Evolutionary conservation across 2,888 invertebrate species (phyloP), one percentile per base, ranked within the genome.

Genomic region (Tenthredo notha): DNA sequence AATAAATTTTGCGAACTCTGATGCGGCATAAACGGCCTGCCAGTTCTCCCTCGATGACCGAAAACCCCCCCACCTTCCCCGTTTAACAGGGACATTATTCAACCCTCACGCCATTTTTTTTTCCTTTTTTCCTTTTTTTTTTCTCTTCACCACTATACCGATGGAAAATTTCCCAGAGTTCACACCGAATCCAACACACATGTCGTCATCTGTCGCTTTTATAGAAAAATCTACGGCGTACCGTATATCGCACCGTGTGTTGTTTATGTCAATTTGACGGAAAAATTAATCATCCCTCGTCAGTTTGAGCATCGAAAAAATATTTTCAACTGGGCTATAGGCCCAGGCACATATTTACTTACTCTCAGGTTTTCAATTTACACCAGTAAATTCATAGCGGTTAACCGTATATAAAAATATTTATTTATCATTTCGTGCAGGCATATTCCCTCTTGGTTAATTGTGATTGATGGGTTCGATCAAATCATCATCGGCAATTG

Each of bases 1-100:
- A 91, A 91, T 91, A 91, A 91, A 91, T 91, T 91, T 90, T 88
- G 89, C 88, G 89, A 90, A 91, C 90, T 90, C 90, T 90, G 91
- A 91, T 90, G 91, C 90, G 90, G 90, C 90, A 90, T 90, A 90
- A 91, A 90, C 89, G 90, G 88, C 21, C 78, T 86, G 85, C 21
- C 50, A 84, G 21, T 18, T 61, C 85, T 86, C 88, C 88, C 88
- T 87, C 89, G 91, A 90, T 91, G 89, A 90, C 90, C 90, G 89
- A 89, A 89, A 87, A 85, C 88, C 90, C 87, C 37, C 37, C 37
- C 6, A 1, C 2, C 7, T 2, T 33, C 85, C 89, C 89, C 90
- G 88, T 90, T 91, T 91, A 90, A 89, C 90, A 88, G 88, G 88
- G 87, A 88, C 90, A 91, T 91, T 91, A 91, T 91, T 91, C 91